Evolutionary conservation across 2,888 invertebrate species (phyloP), one percentile per base, ranked within the genome.

Genomic region (Penaeus monodon): DNA sequence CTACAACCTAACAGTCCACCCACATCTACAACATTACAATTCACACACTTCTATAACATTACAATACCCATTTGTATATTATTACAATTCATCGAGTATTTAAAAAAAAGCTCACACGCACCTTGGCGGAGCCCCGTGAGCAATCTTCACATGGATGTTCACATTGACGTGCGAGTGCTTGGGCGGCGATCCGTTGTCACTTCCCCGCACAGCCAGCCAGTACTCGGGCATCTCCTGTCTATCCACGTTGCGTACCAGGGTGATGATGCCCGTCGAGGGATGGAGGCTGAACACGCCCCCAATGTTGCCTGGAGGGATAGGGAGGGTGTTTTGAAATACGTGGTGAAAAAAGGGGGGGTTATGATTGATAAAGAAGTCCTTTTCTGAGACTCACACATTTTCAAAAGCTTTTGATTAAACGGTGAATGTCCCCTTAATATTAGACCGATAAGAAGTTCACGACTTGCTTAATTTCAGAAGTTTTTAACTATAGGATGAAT

Each of bases 221-320:
- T 97, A 98, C 92, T 98, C 97, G 81, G 95, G 93, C 91, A 95
- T 94, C 90, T 96, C 94, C 65, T 95, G 94, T 78, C 96, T 94
- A 82, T 95, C 95, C 90, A 98, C 94, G 68, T 91, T 91, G 88
- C 92, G 92, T 29, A 92, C 92, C 77, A 93, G 92, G 29, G 91
- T 91, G 24, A 94, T 92, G 90, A 94, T 94, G 76, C 98, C 98
- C 90, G 97, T 94, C 84, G 94, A 93, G 63, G 95, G 93, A 93
- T 98, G 97, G 90, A 98, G 96, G 65, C 94, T 93, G 93, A 98
- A 98, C 80, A 95, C 95, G 91, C 96, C 97, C 77, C 96, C 97
- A 81, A 97, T 96, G 93, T 98, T 97, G 0, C 96, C 96, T 94
- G 91, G 66, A 92, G 92, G 70, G 65, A 57, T 17, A 57, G 57